These are phyloP conservation scores for Drosophila orena DNA, from an alignment of 1,140 invertebrate species.

Conservation along the genomic window DNA sequence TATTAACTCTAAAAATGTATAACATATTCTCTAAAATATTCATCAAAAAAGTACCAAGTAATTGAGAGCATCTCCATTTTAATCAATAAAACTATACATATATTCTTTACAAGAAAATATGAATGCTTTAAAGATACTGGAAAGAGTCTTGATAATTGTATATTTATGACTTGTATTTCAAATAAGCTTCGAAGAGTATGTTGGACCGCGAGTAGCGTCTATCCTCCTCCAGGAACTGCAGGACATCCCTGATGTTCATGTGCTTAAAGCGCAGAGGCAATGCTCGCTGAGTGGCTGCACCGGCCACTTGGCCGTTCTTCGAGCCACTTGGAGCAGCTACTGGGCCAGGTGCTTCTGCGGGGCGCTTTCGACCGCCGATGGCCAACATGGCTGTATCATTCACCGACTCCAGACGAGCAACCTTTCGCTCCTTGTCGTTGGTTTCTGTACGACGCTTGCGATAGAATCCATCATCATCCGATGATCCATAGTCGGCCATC, in stretches of 20 bases:
- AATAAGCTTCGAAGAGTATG: slow-evolving; percentile 50
- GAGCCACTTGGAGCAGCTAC: neutral
- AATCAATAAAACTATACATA: too few relatives aligned
- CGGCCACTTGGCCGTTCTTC: neutral
- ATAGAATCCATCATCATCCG: slow-evolving; percentile 45
- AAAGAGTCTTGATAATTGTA: neutral
- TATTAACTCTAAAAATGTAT: neutral
- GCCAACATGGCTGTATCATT: slow-evolving; percentile 54
- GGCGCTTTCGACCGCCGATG: slow-evolving; percentile 31
- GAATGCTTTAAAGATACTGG: too few relatives aligned
- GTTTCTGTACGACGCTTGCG: slow-evolving; percentile 7
- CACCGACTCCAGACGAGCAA: slow-evolving; percentile 22
- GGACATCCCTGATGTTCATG: slow-evolving; percentile 54
- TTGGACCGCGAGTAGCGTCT: slow-evolving; percentile 38
- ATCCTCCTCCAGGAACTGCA: slow-evolving; percentile 48
- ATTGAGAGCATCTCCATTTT: too few relatives aligned
- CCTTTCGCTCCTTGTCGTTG: neutral
- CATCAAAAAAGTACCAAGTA: too few relatives aligned
- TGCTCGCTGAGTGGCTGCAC: neutral
- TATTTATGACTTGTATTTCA: slow-evolving; percentile 39
- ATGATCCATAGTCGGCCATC: slow-evolving; percentile 22
- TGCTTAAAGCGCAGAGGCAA: slow-evolving; percentile 28
- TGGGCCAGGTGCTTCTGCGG: neutral
- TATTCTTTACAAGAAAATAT: too few relatives aligned
- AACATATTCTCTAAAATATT: neutral